These are phyloP conservation scores for Saxidomus purpurata DNA, from an alignment of 1,140 invertebrate species.

Conservation along the genomic window DNA sequence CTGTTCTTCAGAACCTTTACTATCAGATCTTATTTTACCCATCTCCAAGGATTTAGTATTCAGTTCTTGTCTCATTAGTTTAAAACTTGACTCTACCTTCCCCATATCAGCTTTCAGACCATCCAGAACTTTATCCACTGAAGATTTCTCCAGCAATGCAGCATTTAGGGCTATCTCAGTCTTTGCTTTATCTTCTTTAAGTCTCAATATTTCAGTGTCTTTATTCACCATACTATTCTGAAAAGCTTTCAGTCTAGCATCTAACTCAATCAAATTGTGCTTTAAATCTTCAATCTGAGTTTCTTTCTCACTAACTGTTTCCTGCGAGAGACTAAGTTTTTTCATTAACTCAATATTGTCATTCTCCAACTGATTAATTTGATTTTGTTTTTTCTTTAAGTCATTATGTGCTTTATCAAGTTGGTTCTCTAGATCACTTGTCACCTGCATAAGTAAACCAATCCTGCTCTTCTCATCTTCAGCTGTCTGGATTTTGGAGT, in stretches of 20 bases:
- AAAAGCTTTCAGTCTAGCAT: constrained; percentile 82
- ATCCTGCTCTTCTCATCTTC: constrained; percentile 85
- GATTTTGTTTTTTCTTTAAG: constrained; percentile 82
- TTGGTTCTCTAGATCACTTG: constrained; percentile 84
- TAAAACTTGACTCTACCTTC: constrained; percentile 86
- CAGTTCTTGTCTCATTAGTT: constrained; percentile 86
- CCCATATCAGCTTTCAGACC: constrained; percentile 85
- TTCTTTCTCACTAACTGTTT: constrained; percentile 85
- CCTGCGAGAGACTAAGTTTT: constrained; percentile 84
- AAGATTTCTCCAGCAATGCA: constrained; percentile 86
- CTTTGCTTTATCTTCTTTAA: constrained; percentile 86
- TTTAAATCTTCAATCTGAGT: constrained; percentile 83
- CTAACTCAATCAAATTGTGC: constrained; percentile 84
- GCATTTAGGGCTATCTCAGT: constrained; percentile 84
- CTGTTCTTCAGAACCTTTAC: constrained; percentile 69
- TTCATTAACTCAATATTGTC: constrained; percentile 86
- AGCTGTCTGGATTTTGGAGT: constrained; percentile 82
- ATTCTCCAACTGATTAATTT: constrained; percentile 83
- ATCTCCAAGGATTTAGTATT: constrained; percentile 76
- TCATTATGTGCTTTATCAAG: constrained; percentile 84
- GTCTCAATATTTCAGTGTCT: constrained; percentile 82
- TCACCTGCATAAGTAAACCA: constrained; percentile 78
- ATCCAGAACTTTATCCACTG: constrained; percentile 85
- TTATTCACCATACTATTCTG: constrained; percentile 78
- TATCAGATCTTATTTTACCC: constrained; percentile 72